These are phyloP conservation scores for Miichthys miiuy DNA, from an alignment of 2,797 vertebrate species.

Conservation along the genomic window DNA sequence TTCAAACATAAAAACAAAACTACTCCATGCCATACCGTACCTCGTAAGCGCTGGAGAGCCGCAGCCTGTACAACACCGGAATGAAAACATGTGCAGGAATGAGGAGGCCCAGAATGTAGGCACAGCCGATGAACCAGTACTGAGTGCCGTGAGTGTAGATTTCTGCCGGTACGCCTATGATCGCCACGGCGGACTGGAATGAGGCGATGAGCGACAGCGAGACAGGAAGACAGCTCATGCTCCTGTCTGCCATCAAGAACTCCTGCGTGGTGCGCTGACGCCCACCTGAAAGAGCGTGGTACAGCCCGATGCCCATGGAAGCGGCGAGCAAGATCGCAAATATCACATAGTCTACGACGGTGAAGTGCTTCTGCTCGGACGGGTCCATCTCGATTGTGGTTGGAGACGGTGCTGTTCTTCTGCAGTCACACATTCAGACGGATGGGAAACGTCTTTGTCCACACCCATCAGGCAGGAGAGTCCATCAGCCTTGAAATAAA, in stretches of 20 bases:
- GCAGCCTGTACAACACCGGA: conserved; percentile 93
- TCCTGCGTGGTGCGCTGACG: conserved; percentile 91
- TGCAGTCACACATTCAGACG: conserved; percentile 23
- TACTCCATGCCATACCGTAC: conserved; percentile 66
- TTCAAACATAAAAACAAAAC: background rate
- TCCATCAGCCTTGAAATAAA: conserved; percentile 40
- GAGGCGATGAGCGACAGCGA: conserved; percentile 94
- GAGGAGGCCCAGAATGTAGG: conserved; percentile 92
- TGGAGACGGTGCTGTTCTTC: conserved; percentile 31
- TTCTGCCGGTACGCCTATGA: conserved; percentile 92
- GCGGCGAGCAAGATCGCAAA: conserved; percentile 88
- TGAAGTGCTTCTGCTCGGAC: conserved; percentile 81
- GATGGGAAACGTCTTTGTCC: conserved; percentile 11
- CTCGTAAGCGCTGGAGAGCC: conserved; percentile 92
- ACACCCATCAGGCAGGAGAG: conserved; percentile 62
- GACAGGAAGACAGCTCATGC: conserved; percentile 91
- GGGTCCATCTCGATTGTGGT: conserved; percentile 74
- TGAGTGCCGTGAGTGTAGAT: conserved; percentile 92
- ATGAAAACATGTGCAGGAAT: conserved; percentile 95
- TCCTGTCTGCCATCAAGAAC: conserved; percentile 92
- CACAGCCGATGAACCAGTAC: conserved; percentile 97
- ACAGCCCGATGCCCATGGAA: conserved; percentile 92
- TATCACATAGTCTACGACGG: conserved; percentile 88
- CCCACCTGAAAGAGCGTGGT: conserved; percentile 90
- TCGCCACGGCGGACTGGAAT: conserved; percentile 96